These are phyloP conservation scores for Leptoteleia sp. DNA, from an alignment of 1,140 invertebrate genomes.

Conservation along the genomic window DNA sequence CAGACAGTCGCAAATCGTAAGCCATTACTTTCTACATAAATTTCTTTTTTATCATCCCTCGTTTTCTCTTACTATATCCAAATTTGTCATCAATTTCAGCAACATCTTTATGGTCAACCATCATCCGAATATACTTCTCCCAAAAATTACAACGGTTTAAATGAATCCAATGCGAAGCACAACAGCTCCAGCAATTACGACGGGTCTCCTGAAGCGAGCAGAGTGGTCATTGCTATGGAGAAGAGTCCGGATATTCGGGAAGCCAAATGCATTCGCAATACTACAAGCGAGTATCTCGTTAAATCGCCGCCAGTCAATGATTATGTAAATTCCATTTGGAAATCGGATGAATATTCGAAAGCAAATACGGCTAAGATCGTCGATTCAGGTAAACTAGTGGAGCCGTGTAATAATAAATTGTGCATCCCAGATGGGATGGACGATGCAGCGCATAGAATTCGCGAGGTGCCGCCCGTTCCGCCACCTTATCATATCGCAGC, in stretches of 20 bases:
- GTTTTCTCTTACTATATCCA: background rate
- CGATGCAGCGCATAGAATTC: too few species aligned
- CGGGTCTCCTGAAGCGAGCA: constrained; percentile 69
- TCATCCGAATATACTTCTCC: constrained; percentile 65
- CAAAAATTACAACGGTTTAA: constrained; percentile 65
- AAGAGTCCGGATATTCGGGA: constrained; percentile 77
- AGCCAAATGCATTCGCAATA: constrained; percentile 78
- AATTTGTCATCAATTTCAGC: constrained; percentile 58
- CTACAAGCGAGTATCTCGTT: constrained; percentile 72
- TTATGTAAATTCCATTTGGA: constrained; percentile 78
- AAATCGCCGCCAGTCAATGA: constrained; percentile 76
- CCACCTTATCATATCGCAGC: constrained; percentile 87
- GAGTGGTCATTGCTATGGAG: constrained; percentile 75
- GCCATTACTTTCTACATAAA: background rate
- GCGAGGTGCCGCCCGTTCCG: constrained; percentile 78
- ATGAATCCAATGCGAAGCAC: constrained; percentile 60
- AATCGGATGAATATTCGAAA: constrained; percentile 78
- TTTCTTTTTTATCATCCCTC: background rate
- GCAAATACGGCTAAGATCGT: constrained; percentile 78
- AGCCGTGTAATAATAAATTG: constrained; percentile 70
- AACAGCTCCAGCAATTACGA: constrained; percentile 66
- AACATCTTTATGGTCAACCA: constrained; percentile 58
- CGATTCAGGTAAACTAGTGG: constrained; percentile 76
- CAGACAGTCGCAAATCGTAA: constrained; percentile 65
- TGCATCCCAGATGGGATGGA: constrained; percentile 37